phyloP scores from a whole-genome alignment of 1,140 invertebrate genomes.

The Scylla paramamosain region DNA sequence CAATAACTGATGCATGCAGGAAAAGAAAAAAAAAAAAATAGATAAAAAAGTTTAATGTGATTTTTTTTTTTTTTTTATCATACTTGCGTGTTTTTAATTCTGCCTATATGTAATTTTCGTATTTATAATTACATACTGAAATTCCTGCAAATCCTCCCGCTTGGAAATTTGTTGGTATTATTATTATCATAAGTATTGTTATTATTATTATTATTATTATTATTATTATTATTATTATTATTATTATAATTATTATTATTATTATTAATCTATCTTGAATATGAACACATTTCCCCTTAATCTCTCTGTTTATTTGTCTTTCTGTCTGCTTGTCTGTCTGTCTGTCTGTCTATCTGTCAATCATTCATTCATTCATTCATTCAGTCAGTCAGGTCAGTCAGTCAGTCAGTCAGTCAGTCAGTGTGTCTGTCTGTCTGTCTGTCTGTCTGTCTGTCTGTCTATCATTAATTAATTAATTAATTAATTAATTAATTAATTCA shows the following conservation, averaged over 20 bases:
- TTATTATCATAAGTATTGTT: not conserved
- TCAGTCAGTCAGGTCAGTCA: too few relatives aligned
- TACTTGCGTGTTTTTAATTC: not conserved
- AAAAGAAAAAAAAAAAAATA: too few relatives aligned
- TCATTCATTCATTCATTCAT: too few relatives aligned
- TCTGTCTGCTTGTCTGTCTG: too few relatives aligned
- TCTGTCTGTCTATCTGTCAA: too few relatives aligned
- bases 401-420: too few relatives aligned
- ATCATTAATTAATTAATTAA: too few relatives aligned
- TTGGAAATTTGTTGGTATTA: not conserved
- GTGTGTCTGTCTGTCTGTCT: too few relatives aligned
- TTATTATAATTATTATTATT: not conserved
- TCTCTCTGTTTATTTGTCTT: too few relatives aligned
- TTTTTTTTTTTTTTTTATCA: not conserved
- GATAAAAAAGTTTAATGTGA: not conserved
- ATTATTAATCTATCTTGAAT: not conserved
- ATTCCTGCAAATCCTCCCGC: not conserved
- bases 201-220: not conserved
- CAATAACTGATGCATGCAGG: not conserved
- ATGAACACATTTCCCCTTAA: too few relatives aligned
- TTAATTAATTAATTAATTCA: too few relatives aligned
- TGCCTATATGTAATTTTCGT: not conserved
- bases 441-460: too few relatives aligned
- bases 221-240: not conserved
- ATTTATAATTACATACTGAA: constrained; percentile 14